Percentiles rank a stretch among this genome's conserved stretches.
Evolutionary conservation across 1,140 invertebrate genomes (phyloP).

Genomic region (Penaeus chinensis): DNA sequence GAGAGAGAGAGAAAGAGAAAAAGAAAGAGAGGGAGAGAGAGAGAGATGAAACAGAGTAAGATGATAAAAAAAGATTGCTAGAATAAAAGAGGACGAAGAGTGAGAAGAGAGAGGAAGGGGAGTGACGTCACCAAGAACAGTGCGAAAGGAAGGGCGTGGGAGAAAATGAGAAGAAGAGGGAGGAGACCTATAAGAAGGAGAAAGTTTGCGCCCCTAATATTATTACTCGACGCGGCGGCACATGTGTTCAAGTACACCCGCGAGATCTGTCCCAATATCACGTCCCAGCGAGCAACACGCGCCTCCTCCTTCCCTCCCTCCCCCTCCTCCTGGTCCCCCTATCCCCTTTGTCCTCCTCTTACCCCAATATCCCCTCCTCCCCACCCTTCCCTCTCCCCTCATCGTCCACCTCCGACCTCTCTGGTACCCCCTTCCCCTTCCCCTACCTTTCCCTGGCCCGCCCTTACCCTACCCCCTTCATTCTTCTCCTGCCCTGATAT

Average conservation of each 20-base stretch:
- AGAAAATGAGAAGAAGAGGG: neutral
- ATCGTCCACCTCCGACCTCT: too few relatives aligned
- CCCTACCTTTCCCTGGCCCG: neutral
- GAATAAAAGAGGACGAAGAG: neutral
- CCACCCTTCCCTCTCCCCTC: neutral
- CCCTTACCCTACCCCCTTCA: neutral
- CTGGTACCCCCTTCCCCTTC: neutral
- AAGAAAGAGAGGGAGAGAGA: neutral
- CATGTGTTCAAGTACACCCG: constrained; percentile 11
- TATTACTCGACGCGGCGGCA: constrained; percentile 14
- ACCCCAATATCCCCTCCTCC: neutral
- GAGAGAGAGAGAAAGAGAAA: too few relatives aligned
- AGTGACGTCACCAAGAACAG: too few relatives aligned
- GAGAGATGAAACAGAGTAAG: constrained; percentile 27
- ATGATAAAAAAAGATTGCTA: neutral
- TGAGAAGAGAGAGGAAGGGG: constrained; percentile 20
- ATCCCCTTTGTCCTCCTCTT: neutral
- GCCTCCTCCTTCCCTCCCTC: neutral
- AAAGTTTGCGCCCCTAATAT: constrained; percentile 21
- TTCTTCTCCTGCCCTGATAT: neutral
- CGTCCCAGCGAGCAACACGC: neutral
- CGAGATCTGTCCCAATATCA: constrained; percentile 13
- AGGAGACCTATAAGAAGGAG: neutral
- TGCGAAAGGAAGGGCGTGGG: neutral
- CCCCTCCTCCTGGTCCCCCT: neutral